A percentile compares a stretch with the other conserved stretches of the same genome.
Evolutionary conservation across 2,888 invertebrate species (phyloP).

Genomic region (Ophioninae sp.): DNA sequence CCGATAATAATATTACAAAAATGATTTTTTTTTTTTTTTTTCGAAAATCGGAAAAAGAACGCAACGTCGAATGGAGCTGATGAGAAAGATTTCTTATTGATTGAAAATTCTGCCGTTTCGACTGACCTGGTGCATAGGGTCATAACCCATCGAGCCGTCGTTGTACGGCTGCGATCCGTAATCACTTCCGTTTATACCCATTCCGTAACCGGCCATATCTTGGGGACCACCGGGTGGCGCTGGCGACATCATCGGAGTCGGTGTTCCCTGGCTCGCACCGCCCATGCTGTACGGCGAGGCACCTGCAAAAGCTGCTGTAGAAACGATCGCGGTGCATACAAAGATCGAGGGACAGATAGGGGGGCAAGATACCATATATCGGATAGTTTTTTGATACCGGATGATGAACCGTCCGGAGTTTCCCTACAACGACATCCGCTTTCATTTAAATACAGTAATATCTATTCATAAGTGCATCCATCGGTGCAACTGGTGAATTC

Average conservation of each 20-base stretch:
- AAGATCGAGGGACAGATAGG: conserved; percentile 75
- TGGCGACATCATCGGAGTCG: conserved; percentile 97
- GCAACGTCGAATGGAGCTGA: too few relatives aligned
- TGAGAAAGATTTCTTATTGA: not conserved
- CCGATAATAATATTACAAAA: too few relatives aligned
- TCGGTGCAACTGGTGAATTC: too few relatives aligned
- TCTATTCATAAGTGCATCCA: too few relatives aligned
- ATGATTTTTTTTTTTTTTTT: too few relatives aligned
- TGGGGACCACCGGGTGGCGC: conserved; percentile 89
- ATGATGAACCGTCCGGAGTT: too few relatives aligned
- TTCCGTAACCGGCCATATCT: conserved; percentile 96
- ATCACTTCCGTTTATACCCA: conserved; percentile 96
- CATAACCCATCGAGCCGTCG: conserved; percentile 95
- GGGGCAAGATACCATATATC: too few relatives aligned
- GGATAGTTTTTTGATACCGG: too few relatives aligned
- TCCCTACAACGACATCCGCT: too few relatives aligned
- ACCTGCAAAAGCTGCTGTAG: conserved; percentile 84
- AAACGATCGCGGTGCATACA: conserved; percentile 81
- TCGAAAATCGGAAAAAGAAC: too few relatives aligned
- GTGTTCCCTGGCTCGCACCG: conserved; percentile 93
- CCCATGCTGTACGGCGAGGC: conserved; percentile 93
- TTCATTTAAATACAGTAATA: too few relatives aligned
- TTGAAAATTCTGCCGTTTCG: not conserved
- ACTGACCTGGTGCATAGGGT: conserved; percentile 94
- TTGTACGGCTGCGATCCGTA: conserved; percentile 90